Conservation (phyloP, 2,888 invertebrate species). For the Tiphia femorata region DNA sequence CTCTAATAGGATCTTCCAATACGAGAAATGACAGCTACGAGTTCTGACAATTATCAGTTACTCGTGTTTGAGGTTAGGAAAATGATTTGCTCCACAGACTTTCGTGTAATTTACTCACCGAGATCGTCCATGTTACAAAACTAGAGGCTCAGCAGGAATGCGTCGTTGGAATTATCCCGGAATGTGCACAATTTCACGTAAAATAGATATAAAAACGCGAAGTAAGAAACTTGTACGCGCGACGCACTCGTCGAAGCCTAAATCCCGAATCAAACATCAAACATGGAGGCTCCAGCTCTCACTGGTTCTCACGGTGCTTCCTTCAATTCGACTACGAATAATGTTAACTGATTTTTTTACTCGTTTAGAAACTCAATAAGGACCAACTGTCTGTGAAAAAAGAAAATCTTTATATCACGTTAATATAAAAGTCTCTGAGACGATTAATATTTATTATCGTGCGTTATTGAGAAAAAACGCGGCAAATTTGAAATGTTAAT, state of each 20-base stretch:
- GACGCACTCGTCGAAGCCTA: not conserved
- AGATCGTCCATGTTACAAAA: conserved; percentile 61
- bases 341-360: no score
- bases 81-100: conserved; percentile 17
- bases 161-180: not conserved
- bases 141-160: not conserved
- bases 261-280: conserved; percentile 35
- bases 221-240: not conserved
- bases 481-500: no score
- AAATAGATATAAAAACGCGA: conserved; percentile 1
- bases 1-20: no score
- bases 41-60: conserved; percentile 11
- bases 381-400: no score
- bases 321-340: no score
- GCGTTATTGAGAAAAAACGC: no score
- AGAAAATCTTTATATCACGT: no score
- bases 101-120: conserved; percentile 53
- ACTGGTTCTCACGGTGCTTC: no score
- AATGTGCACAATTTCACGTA: not conserved
- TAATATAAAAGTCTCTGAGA: no score
- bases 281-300: conserved; percentile 53
- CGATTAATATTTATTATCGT: no score
- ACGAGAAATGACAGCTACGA: not conserved
- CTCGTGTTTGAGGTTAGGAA: conserved; percentile 40
- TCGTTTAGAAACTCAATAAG: no score